Conservation (phyloP, 2,888 invertebrate genomes). For the Scaptodrosophila latifasciaeformis region DNA sequence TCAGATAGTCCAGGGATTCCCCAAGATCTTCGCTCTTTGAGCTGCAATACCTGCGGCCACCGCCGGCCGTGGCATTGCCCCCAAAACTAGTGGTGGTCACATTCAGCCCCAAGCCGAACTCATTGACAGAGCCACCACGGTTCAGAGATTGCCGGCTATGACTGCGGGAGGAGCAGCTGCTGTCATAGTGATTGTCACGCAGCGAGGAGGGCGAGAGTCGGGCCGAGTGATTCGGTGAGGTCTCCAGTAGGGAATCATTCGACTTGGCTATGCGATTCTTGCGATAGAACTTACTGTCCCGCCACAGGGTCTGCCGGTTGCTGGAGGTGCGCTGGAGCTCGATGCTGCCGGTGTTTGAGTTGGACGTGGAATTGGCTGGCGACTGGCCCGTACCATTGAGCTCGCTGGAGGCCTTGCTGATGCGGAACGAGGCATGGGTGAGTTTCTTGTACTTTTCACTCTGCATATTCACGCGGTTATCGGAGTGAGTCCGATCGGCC, state of each 20-base stretch:
- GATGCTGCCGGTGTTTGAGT: conserved; percentile 33
- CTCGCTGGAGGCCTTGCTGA: conserved; percentile 70
- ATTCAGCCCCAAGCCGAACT: conserved; percentile 50
- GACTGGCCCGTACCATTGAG: conserved; percentile 35
- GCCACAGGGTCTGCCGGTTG: conserved; percentile 72
- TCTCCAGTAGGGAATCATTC: conserved; percentile 73
- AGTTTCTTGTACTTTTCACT: conserved; percentile 74
- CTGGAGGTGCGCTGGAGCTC: conserved; percentile 54
- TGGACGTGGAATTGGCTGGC: conserved; percentile 42
- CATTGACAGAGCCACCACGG: conserved; percentile 61
- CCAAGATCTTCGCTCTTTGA: conserved; percentile 72
- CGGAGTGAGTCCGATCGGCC: conserved; percentile 72
- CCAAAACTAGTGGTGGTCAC: conserved; percentile 67
- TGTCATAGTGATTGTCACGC: conserved; percentile 72
- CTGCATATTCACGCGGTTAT: conserved; percentile 73
- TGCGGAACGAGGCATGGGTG: conserved; percentile 74
- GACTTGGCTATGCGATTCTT: conserved; percentile 75
- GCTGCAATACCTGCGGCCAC: conserved; percentile 65
- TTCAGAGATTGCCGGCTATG: conserved; percentile 60
- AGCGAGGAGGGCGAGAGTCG: conserved; percentile 69
- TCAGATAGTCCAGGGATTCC: conserved; percentile 63
- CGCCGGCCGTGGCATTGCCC: conserved; percentile 44
- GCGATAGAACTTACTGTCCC: conserved; percentile 75
- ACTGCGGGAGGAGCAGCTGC: conserved; percentile 58
- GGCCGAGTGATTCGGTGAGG: conserved; percentile 67